A percentile compares a stretch with the other conserved stretches of the same genome.
These are phyloP conservation scores for Leptinotarsa undecemlineata DNA, from an alignment of 1,140 invertebrate genomes.

Conservation along the genomic window DNA sequence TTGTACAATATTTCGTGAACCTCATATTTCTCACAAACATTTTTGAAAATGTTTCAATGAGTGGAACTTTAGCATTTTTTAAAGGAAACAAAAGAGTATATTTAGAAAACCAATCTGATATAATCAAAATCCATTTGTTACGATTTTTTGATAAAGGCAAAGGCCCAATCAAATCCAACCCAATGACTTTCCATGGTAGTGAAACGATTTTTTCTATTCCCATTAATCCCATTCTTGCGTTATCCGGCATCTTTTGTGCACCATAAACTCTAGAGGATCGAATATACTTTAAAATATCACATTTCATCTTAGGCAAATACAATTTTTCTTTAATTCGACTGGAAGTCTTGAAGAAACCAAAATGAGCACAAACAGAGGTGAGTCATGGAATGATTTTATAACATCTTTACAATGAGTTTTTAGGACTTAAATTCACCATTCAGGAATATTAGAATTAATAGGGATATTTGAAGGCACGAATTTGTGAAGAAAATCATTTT, in stretches of 20 bases:
- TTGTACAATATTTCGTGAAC: background rate
- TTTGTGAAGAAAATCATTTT: slow-evolving; percentile 13
- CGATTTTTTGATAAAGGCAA: background rate
- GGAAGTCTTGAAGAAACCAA: slow-evolving; percentile 42
- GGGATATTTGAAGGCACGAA: background rate
- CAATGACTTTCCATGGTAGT: slow-evolving; percentile 17
- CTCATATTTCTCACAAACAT: background rate
- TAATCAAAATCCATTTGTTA: slow-evolving; percentile 14
- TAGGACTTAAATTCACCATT: slow-evolving; percentile 42
- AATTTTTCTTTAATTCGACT: slow-evolving; percentile 5
- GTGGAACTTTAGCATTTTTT: background rate
- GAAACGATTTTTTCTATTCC: background rate
- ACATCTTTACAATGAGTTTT: slow-evolving; percentile 28
- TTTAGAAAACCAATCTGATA: slow-evolving; percentile 13
- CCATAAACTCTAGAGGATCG: slow-evolving; percentile 7
- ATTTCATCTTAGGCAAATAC: slow-evolving; percentile 21
- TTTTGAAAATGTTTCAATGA: background rate
- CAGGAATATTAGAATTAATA: slow-evolving; percentile 22
- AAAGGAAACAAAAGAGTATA: background rate
- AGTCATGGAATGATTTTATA: slow-evolving; percentile 33
- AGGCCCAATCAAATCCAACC: slow-evolving; percentile 24
- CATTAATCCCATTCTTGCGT: background rate
- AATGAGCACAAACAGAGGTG: slow-evolving; percentile 32
- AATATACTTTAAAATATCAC: slow-evolving; percentile 16
- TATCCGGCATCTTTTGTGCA: background rate